Evolutionary conservation across 2,888 invertebrate species (phyloP), one percentile per base, ranked within the genome.

Genomic region (Meloe dianella): DNA sequence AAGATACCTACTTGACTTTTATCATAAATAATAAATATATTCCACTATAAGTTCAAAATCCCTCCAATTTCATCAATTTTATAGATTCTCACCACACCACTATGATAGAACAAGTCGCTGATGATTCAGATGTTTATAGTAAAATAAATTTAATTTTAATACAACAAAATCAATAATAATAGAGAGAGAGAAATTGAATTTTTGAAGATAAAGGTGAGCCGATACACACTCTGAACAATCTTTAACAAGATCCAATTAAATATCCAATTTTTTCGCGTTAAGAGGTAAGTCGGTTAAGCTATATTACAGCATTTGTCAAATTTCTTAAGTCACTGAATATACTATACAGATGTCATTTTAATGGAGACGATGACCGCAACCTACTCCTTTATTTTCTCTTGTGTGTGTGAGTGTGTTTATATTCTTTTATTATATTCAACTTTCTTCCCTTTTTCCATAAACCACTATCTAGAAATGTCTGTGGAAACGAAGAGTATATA

Each of bases 391-490:
- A 5, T 24, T 4, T 51, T 20, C 2, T 9, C 12, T 7, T 32
- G 7, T 32, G 10, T 35, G 14, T 35, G 5, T 32, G 32, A 10
- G 32, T 32, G 14, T 38, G 12, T 38, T n/a, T 6, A 41, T 51
- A 5, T 22, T 20, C 24, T 10, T 20, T 51, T 51, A 12, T 51
- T 51, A 24, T 51, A 24, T 24, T 24, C 51, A 51, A 51, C 51
- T 5, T 24, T n/a, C n/a, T 51, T 51, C 51, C 51, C 51, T 51
- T 24, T 9, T 51, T 24, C 12, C 22, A 24, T 5, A 24, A 24
- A 51, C 51, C 51, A 51, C 51, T 51, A n/a, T n/a, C n/a, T n/a
- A 3, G 24, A 51, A 51, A 51, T 24, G 51, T 51, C 51, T 51
- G 51, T 12, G 20, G 17, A 17, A n/a, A n/a, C n/a, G 41, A 41